Conservation (phyloP, 1,140 invertebrate genomes). For the Brachionus rotundiformis region DNA sequence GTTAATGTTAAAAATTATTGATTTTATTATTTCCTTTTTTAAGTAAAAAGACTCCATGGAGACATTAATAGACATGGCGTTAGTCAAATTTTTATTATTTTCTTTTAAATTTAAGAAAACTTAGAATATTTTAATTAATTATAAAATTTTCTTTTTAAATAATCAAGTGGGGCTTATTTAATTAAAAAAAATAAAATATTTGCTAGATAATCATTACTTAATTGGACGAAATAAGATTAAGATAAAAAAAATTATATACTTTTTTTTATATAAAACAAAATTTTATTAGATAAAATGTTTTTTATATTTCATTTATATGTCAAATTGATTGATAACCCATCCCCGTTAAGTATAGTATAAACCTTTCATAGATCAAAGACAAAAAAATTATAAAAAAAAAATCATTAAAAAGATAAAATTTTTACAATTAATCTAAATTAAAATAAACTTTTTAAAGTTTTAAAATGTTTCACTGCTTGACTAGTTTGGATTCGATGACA, state of each 20-base stretch:
- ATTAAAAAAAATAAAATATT: no score
- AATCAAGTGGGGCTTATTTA: no score
- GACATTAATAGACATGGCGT: not conserved
- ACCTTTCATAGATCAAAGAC: not conserved
- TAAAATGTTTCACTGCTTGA: not conserved
- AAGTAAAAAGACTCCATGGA: not conserved
- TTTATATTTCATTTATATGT: not conserved
- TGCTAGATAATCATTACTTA: no score
- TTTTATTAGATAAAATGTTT: not conserved
- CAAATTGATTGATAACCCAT: not conserved
- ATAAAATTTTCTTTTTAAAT: no score
- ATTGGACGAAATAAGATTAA: not conserved
- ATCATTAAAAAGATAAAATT: conserved; percentile 13
- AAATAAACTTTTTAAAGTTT: not conserved
- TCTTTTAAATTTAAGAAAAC: no score
- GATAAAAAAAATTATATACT: not conserved
- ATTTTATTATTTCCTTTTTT: not conserved
- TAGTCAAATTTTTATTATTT: no score
- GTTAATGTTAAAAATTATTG: not conserved
- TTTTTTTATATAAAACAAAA: conserved; percentile 11
- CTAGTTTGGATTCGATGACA: not conserved
- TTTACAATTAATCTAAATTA: conserved; percentile 17
- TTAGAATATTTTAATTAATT: no score
- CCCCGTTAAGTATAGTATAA: not conserved
- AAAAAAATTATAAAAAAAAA: not conserved